Base-by-base conservation (phyloP, 2,797 vertebrate genomes). In the Arremon aurantiirostris region DNA sequence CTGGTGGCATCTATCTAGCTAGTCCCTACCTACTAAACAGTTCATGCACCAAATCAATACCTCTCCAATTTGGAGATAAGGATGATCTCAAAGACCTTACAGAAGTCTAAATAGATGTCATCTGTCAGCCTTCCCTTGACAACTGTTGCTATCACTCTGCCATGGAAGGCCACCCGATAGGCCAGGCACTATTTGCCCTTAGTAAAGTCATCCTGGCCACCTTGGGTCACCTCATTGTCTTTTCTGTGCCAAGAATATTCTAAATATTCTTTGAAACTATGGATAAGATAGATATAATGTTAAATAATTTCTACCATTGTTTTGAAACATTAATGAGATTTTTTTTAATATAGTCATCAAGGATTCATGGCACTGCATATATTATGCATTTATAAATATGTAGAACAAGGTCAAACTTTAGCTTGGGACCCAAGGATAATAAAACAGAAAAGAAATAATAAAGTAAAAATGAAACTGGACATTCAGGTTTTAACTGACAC, bases 401-500 rank as follows among this genome's bases (percentile, higher is more conserved):
- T 50, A 88, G 65, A 81, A 69, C 39, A 90, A 75, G 82, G 50
- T 86, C 57, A 69, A 72, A 83, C 23, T 76, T 93, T 18, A 83
- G 28, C 9, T 79, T 90, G 28, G 37, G 30, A 76, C 42, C 14
- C n/a, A 71, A 75, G 56, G 27, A 82, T 28, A 76, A 61, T 66
- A 66, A 86, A 90, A 78, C 44, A 60, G 55, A 87, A 85, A 68
- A 59, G 30, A 88, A 81, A 55, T 86, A 86, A 78, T 66, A 56
- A 81, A 57, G 41, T 55, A 57, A 78, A 90, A 93, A 81, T 66
- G 1, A 77, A 90, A 50, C 14, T 75, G 19, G 41, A 6, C 14
- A 20, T 88, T 94, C 77, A 90, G 71, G 55, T 94, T 95, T 88
- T 82, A 86, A 82, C 77, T 76, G 50, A 30, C 47, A 69, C 8